Evolutionary conservation across 2,797 vertebrate species (phyloP), one percentile per base, ranked within the genome.

Genomic region (Paratrypauchen microcephalus): DNA sequence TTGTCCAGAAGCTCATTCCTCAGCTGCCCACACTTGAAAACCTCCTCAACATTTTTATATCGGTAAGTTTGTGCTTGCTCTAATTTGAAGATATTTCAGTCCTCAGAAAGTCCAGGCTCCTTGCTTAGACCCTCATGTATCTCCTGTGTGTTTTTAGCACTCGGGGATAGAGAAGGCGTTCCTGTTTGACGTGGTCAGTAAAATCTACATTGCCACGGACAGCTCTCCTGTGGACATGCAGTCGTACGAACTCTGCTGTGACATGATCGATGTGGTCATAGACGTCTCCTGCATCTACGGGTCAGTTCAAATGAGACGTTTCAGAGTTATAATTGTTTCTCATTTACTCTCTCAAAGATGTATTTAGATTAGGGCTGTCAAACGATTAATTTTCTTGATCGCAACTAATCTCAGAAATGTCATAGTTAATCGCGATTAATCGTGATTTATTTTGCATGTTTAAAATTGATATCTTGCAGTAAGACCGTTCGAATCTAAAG

Each of bases 191-290:
- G 97, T 98, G 41, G 96, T 98, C 88, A 98, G 97, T 87, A 97
- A 97, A 93, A 97, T 97, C 90, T 98, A 98, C 93, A 97, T 98
- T 23, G 97, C 97, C 79, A 98, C 97, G 56, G 97, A 98, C 93
- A 98, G 96, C 85, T 97, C 96, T 28, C 96, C 97, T 1, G 97
- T 98, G 87, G 97, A 98, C 91, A 98, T 98, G 97, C 96, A 98
- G 85, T 97, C 96, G 0, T 98, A 98, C 0, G 97, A 98, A 64
- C 87, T 98, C 73, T 98, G 97, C 90, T 98, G 97, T 68, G 97
- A 98, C 86, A 98, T 98, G 97, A 98, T 98, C 36, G 97, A 98
- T 75, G 96, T 98, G 63, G 96, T 98, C 80, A 98, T 98, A 74
- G 97, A 98, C 68, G 95, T 98, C 62, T 98, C 97, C 76, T 98